These are phyloP conservation scores for Thalassaphorura encarpata DNA, from an alignment of 1,140 invertebrate species.

Conservation along the genomic window DNA sequence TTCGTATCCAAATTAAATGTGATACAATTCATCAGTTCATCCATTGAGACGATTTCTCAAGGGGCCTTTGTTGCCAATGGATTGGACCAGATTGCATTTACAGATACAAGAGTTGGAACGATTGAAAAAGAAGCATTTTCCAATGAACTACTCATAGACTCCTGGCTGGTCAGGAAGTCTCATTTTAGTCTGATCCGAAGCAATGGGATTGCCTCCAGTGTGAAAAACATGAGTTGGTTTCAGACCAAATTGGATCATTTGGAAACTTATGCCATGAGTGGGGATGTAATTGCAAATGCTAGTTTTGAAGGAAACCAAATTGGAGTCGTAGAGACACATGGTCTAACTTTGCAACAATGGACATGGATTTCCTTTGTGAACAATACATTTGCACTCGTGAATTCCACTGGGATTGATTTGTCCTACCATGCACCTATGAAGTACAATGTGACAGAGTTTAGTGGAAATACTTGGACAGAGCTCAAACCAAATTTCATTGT, in stretches of 20 bases:
- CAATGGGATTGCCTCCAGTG: slow-evolving; percentile 51
- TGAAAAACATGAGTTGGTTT: slow-evolving; percentile 47
- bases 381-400: slow-evolving; percentile 23
- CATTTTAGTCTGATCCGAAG: slow-evolving; percentile 39
- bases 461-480: slow-evolving; percentile 24
- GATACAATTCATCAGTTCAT: slow-evolving; percentile 48
- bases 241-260: slow-evolving; percentile 7
- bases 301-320: slow-evolving; percentile 10
- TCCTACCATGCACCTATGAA: slow-evolving; percentile 7
- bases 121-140: slow-evolving; percentile 54
- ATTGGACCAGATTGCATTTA: slow-evolving; percentile 49
- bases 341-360: slow-evolving; percentile 22
- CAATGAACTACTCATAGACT: slow-evolving; percentile 49
- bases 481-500: slow-evolving; percentile 22
- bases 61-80: slow-evolving; percentile 55
- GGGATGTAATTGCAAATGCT: slow-evolving; percentile 7
- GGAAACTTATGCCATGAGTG: slow-evolving; percentile 9
- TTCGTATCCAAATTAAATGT: slow-evolving; percentile 54
- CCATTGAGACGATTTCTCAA: slow-evolving; percentile 45
- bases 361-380: slow-evolving; percentile 17
- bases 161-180: slow-evolving; percentile 50
- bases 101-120: slow-evolving; percentile 48
- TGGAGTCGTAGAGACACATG: slow-evolving; percentile 8
- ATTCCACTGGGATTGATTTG: slow-evolving; percentile 24
- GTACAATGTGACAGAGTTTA: slow-evolving; percentile 8